Base-by-base conservation (phyloP, 2,888 invertebrate genomes). In the Catocala fraxini region DNA sequence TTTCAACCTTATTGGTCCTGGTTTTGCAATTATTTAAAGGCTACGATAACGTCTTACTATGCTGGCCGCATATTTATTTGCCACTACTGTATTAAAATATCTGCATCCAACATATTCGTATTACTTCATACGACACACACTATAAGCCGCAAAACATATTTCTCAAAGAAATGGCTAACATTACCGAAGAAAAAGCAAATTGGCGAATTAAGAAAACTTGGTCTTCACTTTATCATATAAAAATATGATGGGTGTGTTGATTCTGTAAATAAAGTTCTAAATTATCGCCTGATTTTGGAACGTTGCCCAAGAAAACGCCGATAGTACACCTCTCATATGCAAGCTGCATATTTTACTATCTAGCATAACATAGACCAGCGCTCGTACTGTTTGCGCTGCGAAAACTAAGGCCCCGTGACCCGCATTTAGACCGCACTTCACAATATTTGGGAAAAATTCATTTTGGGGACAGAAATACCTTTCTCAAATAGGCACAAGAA, bases 341-440 rank as follows among this genome's bases (percentile, higher is more conserved):
- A 60, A 15, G 51, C 51, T 60, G 51, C 60, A 60, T 56, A 60
- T 56, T 60, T 55, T 60, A 56, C 45, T 60, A 46, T 41, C 25
- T 53, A 48, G 34, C 35, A 7, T 12, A 34, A 48, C 48, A 34
- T 48, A 35, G 35, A 12, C 11, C 47, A 11, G 45, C 35, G 35
- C 25, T 35, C 6, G 11, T n/a, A 11, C 48, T 47, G 47, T 53
- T 53, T 53, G 43, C 39, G 33, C 47, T 15, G 41, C 35, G 11
- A 34, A 53, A 47, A 43, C 59, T 53, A 42, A 41, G 6, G 15
- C 11, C 11, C 39, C 59, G 59, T 59, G 59, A 53, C 52, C 52
- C 6, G 53, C 53, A 53, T 59, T 58, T 47, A 11, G 34, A 52
- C 46, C 7, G 5, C 46, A 58, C 47, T 47, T 11, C 11, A 52